phyloP scores from a whole-genome alignment of 53 echinoderm and acorn worm species.

The Echinarachnius parma region DNA sequence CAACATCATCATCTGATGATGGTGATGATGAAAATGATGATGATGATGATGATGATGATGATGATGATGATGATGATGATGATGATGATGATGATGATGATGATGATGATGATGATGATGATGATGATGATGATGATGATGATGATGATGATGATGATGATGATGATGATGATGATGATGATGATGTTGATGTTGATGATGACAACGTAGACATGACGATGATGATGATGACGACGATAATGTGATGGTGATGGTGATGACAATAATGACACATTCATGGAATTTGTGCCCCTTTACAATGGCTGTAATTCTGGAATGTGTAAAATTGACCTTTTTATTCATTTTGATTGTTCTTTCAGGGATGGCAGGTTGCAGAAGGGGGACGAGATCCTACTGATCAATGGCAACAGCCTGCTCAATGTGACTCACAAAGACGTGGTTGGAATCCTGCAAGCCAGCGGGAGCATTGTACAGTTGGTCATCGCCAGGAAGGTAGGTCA shows the following conservation, averaged over 20 bases:
- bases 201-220: neutral
- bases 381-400: slow-evolving; percentile 94
- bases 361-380: slow-evolving; percentile 97
- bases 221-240: too few species aligned
- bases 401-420: slow-evolving; percentile 75
- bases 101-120: neutral
- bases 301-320: too few species aligned
- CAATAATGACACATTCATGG: too few species aligned
- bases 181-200: neutral
- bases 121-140: neutral
- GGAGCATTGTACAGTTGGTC: slow-evolving; percentile 94
- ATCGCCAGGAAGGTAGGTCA: slow-evolving; percentile 92
- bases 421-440: slow-evolving; percentile 91
- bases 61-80: slow-evolving; percentile 14
- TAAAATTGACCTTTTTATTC: neutral
- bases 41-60: slow-evolving; percentile 22
- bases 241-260: too few species aligned
- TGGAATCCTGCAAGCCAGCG: slow-evolving; percentile 65
- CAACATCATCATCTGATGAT: neutral
- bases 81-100: slow-evolving; percentile 17
- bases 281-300: too few species aligned
- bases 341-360: slow-evolving; percentile 47
- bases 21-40: slow-evolving; percentile 17
- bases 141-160: neutral
- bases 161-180: neutral